phyloP scores from a whole-genome alignment of 2,888 invertebrate genomes.

The Lottia scabra region DNA sequence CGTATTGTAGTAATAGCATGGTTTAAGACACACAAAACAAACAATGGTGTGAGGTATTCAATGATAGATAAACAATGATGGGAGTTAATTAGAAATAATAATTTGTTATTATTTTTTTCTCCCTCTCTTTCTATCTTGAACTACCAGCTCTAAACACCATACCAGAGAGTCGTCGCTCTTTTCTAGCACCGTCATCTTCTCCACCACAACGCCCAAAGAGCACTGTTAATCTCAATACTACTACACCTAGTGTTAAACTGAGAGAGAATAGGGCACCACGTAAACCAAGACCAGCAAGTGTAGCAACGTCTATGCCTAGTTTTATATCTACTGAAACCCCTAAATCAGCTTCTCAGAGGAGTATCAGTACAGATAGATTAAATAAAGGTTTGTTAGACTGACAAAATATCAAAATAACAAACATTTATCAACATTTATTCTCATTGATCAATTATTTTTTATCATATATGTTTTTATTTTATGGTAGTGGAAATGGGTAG shows the following conservation, averaged over 20 bases:
- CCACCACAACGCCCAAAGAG: slow-evolving; percentile 49
- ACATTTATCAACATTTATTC: no score
- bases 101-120: slow-evolving; percentile 17
- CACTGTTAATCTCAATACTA: slow-evolving; percentile 42
- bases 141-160: slow-evolving; percentile 58
- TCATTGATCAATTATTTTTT: no score
- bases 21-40: slow-evolving; percentile 1
- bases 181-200: slow-evolving; percentile 54
- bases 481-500: no score
- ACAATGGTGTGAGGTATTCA: not conserved
- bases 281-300: slow-evolving; percentile 61
- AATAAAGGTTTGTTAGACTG: slow-evolving; percentile 34
- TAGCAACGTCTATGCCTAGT: slow-evolving; percentile 59
- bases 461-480: no score
- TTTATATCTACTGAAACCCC: slow-evolving; percentile 47
- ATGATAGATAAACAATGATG: not conserved
- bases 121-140: slow-evolving; percentile 19
- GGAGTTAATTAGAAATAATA: slow-evolving; percentile 8
- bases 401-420: no score
- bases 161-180: slow-evolving; percentile 60
- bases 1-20: not conserved
- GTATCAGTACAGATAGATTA: slow-evolving; percentile 58
- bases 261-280: slow-evolving; percentile 48
- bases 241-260: slow-evolving; percentile 40
- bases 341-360: slow-evolving; percentile 42